Evolutionary conservation across 2,113 vertebrate species (phyloP), one percentile per base, ranked within the genome.

Genomic region (Scalopus aquaticus): DNA sequence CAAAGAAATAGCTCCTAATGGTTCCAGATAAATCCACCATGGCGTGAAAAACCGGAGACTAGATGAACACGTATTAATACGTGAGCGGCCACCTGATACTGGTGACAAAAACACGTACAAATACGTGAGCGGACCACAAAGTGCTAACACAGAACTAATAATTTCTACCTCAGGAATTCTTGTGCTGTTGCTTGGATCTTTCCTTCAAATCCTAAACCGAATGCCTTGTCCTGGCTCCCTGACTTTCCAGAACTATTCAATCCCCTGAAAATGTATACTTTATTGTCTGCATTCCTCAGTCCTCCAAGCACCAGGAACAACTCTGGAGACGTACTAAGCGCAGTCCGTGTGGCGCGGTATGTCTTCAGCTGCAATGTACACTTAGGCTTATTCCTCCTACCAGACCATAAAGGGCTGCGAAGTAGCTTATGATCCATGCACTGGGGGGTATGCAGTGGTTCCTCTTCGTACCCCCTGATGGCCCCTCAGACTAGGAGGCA

Each of bases 181-280:
- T 95, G 30, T 46, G 51, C 15, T 91, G 22, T 37, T 69, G 56
- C n/a, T 80, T 35, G 5, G 76, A 26, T 83, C 42, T 69, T 83
- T 67, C 28, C 35, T 84, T 91, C 73, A 62, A 67, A 85, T 85
- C 37, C 56, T 80, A 94, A 95, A 65, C 30, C 28, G 72, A 93
- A 76, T 70, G 78, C 46, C 49, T 86, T 87, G 62, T 35, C 39
- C 64, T 77, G 69, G 64, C 72, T 62, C 49, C 56, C 32, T 65
- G 82, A 96, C 67, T 82, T 91, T 44, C 39, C 13, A 88, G 91
- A 93, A 60, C 8, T 28, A 78, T 81, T 97, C 69, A 90, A 82
- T 62, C 37, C 32, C 79, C 42, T 86, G 74, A 89, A 96, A 89
- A 85, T 49, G 10, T 69, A 44, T 13, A 35, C 24, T 69, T 77